Conservation (phyloP, 2,113 vertebrate species). For the Corynorhinus townsendii region DNA sequence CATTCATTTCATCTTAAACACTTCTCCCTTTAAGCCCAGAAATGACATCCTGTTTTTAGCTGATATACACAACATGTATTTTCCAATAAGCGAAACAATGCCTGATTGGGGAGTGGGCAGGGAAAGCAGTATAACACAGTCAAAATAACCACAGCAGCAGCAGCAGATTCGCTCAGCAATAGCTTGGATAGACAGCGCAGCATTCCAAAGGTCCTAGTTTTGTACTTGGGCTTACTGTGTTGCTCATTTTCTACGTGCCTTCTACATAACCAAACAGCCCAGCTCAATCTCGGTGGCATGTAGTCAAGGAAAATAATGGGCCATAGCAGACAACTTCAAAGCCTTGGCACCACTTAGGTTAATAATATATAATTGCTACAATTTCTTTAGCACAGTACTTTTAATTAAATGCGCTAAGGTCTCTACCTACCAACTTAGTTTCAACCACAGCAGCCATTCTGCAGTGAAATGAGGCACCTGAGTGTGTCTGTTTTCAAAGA, state of each 20-base stretch:
- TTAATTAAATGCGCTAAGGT: conserved; percentile 58
- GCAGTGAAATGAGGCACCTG: not conserved
- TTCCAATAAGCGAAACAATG: conserved; percentile 48
- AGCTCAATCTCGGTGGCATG: conserved; percentile 5
- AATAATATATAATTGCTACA: conserved; percentile 67
- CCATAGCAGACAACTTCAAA: conserved; percentile 62
- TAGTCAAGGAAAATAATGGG: conserved; percentile 68
- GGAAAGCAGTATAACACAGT: not conserved
- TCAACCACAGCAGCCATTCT: conserved; percentile 48
- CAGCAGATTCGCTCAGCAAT: not conserved
- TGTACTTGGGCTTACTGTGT: not conserved
- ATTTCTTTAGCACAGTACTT: conserved; percentile 54
- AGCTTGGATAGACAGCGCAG: not conserved
- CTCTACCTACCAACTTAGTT: conserved; percentile 58
- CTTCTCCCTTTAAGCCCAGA: not conserved
- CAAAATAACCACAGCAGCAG: not conserved
- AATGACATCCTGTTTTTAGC: conserved; percentile 36
- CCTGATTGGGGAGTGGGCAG: not conserved
- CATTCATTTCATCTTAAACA: conserved; percentile 34
- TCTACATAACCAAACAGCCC: not conserved
- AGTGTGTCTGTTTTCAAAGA: not conserved
- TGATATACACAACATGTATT: conserved; percentile 37
- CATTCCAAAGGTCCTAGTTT: conserved; percentile 10
- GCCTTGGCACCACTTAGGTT: conserved; percentile 57
- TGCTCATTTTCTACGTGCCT: conserved; percentile 4